phyloP scores from a whole-genome alignment of 2,888 invertebrate genomes.

The Hylaea fasciaria region DNA sequence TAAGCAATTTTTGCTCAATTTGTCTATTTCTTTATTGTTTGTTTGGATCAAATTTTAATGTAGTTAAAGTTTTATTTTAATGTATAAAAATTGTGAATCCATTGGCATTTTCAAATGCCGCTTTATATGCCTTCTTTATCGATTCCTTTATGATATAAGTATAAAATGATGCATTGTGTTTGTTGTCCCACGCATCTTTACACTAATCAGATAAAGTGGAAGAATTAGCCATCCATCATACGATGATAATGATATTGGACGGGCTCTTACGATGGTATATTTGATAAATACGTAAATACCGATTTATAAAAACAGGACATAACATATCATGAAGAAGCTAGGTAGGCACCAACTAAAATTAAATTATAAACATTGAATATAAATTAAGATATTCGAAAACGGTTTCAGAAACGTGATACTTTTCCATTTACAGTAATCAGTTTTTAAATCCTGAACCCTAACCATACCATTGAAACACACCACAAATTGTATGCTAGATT shows the following conservation, averaged over 20 bases:
- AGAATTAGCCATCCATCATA: slow-evolving; percentile 74
- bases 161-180: slow-evolving; percentile 75
- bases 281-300: slow-evolving; percentile 67
- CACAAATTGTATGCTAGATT: no score
- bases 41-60: no score
- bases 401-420: no score
- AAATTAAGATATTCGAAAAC: no score
- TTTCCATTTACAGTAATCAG: no score
- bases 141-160: slow-evolving; percentile 46
- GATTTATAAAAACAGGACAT: not conserved
- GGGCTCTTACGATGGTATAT: slow-evolving; percentile 64
- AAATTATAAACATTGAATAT: no score
- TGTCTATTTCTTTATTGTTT: no score
- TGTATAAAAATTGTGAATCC: not conserved
- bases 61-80: no score
- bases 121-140: not conserved
- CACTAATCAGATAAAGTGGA: slow-evolving; percentile 70
- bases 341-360: no score
- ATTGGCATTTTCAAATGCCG: not conserved
- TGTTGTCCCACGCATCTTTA: slow-evolving; percentile 80
- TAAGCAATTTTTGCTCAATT: no score
- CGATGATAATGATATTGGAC: slow-evolving; percentile 80
- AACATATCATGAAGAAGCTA: not conserved
- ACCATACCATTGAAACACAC: no score
- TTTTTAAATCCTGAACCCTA: no score